Base-by-base conservation (phyloP, 2,113 vertebrate species). In the Calidris pugnax region DNA sequence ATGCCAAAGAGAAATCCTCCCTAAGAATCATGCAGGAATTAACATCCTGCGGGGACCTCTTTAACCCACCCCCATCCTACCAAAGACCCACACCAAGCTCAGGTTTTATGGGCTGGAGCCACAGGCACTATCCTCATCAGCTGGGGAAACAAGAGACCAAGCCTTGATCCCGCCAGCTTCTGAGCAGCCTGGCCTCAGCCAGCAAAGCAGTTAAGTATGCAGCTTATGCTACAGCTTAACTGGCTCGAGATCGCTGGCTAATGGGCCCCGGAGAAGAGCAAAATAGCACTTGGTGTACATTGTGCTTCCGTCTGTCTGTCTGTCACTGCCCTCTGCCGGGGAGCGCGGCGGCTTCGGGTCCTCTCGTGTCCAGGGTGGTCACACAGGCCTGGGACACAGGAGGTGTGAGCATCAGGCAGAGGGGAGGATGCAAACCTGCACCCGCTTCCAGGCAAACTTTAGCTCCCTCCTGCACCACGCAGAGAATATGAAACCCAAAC, bases 311-410 rank as follows among this genome's bases (percentile, higher is more conserved):
- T 84, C 80, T 0, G 3, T 84, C 93, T 60, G 85, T 83, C 62
- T 24, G 85, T 24, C 90, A 89, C 33, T 89, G 96, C 95, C 96
- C 95, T 93, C 95, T 97, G 94, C 92, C 66, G 85, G 96, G 76
- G 16, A 89, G 33, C 8, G 2, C 2, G 1, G 21, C 2, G 9
- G 41, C 24, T 15, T 28, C 12, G 5, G 28, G 16, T 27, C 43
- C 35, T 9, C 2, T 15, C 10, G 2, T 23, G 51, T 35, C 72
- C 28, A 0, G 14, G 4, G 3, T 0, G 19, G 35, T 23, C 23
- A 5, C 33, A 1, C 27, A 2, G n/a, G 13, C 12, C 72, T 3
- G 4, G 14, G 8, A 32, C 19, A 3, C 0, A 3, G 14, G 56
- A 2, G 71, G 24, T 0, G 4, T 1, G 35, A 9, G 53, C 0